Base-by-base conservation (phyloP, 2,888 invertebrate genomes). In the Cephus pygmeus region DNA sequence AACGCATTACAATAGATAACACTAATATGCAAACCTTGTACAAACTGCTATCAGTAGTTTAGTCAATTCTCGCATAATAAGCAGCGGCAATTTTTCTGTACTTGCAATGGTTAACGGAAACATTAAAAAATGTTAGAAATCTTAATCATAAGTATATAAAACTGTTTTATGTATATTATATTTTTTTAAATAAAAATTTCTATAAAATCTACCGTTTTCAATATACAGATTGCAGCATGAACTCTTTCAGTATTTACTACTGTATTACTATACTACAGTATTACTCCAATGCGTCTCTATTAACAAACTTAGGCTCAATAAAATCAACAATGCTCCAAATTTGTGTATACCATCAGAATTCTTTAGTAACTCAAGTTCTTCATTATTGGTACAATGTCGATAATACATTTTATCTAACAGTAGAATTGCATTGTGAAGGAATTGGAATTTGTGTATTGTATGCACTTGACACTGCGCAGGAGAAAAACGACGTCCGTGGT, bases 171-270 rank as follows among this genome's bases (percentile, higher is more conserved):
- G 81, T 81, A 79, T 56, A 56, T 56, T 56, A 56, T 83, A 83
- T 83, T 83, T 83, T 83, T 82, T 77, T 82, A 79, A 83, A 83
- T 82, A 83, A 83, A 83, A 80, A 76, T 82, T 80, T 81, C 78
- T 73, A 80, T 71, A 15, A 23, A 56, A 56, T 56, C 23, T 56
- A 56, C 23, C 1, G 9, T 56, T 56, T 56, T 56, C 56, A 56
- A 56, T 56, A 2, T 56, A 0, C 4, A 40, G 40, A 15, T 15
- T 15, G 15, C 40, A 6, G 15, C 15, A 15, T 40, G 15, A 40
- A 40, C 15, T 15, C 15, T 40, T 40, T 40, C 40, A 40, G 6
- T 40, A 40, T 40, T 6, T 40, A 6, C 40, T 15, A 40, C 30
- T 30, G 30, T 30, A 30, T 30, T 30, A 30, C 30, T 30, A 30